Conservation (phyloP, 2,888 invertebrate species). For the Fragum fragum region DNA sequence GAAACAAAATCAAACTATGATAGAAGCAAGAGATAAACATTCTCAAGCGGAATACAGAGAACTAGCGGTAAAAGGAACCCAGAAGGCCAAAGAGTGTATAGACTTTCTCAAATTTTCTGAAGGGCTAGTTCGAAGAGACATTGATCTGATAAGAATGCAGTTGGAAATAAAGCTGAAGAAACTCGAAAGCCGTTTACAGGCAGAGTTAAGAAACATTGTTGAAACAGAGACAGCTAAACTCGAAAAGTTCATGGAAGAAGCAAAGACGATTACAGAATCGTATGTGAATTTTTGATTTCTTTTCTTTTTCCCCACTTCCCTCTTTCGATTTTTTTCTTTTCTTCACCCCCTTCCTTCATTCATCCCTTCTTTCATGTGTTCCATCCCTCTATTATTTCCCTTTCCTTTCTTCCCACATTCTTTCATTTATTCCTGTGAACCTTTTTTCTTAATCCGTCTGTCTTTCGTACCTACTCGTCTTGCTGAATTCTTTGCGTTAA, state of each 20-base stretch:
- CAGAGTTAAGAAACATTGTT: conserved; percentile 23
- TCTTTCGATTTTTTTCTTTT: not conserved
- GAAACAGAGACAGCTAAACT: conserved; percentile 3
- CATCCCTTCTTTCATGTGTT: not conserved
- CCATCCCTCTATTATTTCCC: no score
- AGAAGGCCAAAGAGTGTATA: conserved; percentile 29
- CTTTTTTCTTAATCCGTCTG: no score
- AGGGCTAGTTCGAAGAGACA: conserved; percentile 33
- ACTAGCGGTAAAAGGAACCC: not conserved
- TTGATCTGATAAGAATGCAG: conserved; percentile 38
- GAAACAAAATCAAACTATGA: not conserved
- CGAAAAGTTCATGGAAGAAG: conserved; percentile 6
- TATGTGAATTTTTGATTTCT: not conserved
- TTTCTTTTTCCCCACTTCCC: no score
- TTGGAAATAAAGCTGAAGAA: conserved; percentile 35
- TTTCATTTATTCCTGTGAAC: no score
- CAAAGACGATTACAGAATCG: not conserved
- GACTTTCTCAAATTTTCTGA: conserved; percentile 34
- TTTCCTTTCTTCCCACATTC: no score
- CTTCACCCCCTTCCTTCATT: not conserved
- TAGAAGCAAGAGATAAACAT: not conserved
- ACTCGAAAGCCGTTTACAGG: conserved; percentile 14
- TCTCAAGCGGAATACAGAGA: not conserved
- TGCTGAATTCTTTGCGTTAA: no score
- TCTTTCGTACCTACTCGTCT: no score